Evolutionary conservation across 2,888 invertebrate genomes (phyloP), one percentile per base, ranked within the genome.

Genomic region (Lasioglossum oenotherae): DNA sequence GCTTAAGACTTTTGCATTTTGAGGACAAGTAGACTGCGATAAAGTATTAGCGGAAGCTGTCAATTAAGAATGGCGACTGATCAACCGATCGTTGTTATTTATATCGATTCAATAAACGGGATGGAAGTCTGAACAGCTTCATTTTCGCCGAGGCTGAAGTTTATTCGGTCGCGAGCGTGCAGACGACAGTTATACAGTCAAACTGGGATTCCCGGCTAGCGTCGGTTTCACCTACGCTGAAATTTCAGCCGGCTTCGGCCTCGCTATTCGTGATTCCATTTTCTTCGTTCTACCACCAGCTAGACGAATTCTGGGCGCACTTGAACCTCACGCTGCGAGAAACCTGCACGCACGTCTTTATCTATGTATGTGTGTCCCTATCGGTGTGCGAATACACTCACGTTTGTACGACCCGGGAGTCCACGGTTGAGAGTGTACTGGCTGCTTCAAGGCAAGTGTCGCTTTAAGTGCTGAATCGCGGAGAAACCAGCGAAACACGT

Each of bases 201-300:
- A 76, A 83, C 80, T 73, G 75, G 80, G 76, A 87, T 82, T 83
- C 67, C 16, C 46, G 67, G 41, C 38, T 49, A 73, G 77, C 72
- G 35, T 49, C 53, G 75, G 72, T 77, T 88, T 84, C 75, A 80
- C 78, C 80, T 74, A 60, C 49, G 27, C 67, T 80, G 80, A 80
- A 80, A 80, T 86, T 81, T 75, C 82, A 72, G n/a, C 67, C 46
- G 35, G 49, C 44, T 41, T 53, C 79, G 35, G 35, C 12, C 60
- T 53, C 38, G 64, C 78, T 64, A 57, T 79, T 81, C 53, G 82
- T 82, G 85, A 87, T 87, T 81, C 82, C 87, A 78, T 85, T 88
- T 87, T 87, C 88, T 88, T 81, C 76, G 67, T 57, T 35, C 49
- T 27, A 44, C 44, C 71, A 44, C 14, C 41, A 19, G 73, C 73